phyloP scores from a whole-genome alignment of 2,888 invertebrate genomes.

The Ametastegia equiseti region DNA sequence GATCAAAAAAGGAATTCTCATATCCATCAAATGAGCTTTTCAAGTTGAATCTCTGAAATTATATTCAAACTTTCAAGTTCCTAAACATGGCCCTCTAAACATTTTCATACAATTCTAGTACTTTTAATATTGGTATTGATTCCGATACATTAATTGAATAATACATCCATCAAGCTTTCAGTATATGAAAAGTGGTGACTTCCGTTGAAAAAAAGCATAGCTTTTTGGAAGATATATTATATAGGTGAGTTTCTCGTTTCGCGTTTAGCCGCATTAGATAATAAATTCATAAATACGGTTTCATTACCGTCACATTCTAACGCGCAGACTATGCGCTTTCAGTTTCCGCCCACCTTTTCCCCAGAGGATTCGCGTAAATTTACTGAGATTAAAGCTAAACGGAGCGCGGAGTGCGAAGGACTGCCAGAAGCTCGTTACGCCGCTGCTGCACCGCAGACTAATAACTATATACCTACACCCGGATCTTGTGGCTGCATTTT shows the following conservation, averaged over 20 bases:
- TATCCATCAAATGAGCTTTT: neutral
- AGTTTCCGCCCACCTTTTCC: neutral
- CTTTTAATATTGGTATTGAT: too few species aligned
- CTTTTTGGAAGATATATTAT: neutral
- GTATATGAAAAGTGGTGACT: neutral
- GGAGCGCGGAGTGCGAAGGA: neutral
- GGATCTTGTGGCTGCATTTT: conserved; percentile 3
- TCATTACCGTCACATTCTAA: neutral
- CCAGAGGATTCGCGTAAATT: neutral
- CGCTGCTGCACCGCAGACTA: neutral
- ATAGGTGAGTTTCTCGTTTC: too few species aligned
- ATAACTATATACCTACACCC: neutral
- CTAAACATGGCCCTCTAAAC: too few species aligned
- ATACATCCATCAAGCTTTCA: neutral
- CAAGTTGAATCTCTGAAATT: too few species aligned
- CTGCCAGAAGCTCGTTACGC: conserved; percentile 4
- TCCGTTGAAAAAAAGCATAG: neutral
- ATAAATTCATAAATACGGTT: neutral
- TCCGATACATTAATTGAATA: too few species aligned
- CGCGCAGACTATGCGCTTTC: neutral
- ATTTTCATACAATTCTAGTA: too few species aligned
- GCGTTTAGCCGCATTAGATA: neutral
- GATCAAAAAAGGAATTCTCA: neutral
- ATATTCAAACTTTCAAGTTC: too few species aligned
- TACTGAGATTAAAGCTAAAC: neutral